These are phyloP conservation scores for Denticeps clupeoides DNA, from an alignment of 2,797 vertebrate species.

Conservation along the genomic window DNA sequence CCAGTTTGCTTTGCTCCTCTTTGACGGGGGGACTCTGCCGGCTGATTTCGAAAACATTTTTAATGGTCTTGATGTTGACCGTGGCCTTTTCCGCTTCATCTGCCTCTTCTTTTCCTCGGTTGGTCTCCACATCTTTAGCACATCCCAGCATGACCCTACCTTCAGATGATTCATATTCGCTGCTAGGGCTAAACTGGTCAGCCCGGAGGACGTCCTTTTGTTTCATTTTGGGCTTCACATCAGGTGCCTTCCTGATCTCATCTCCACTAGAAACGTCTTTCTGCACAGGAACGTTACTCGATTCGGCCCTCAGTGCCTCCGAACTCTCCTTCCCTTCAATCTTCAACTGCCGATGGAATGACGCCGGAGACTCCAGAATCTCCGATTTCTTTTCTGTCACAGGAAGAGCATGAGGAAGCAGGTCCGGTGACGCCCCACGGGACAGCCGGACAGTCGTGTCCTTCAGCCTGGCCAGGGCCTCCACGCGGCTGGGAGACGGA, in stretches of 20 bases:
- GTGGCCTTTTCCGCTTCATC: slow-evolving; percentile 49
- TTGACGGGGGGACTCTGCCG: slow-evolving; percentile 51
- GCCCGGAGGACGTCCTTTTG: slow-evolving; percentile 46
- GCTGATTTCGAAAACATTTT: slow-evolving; percentile 65
- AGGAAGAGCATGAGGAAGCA: slow-evolving; percentile 40
- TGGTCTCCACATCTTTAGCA: slow-evolving; percentile 36
- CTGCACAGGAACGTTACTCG: no score
- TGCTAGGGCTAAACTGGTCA: slow-evolving; percentile 42
- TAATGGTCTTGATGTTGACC: slow-evolving; percentile 64
- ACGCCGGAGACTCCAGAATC: slow-evolving; percentile 68
- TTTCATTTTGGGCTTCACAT: slow-evolving; percentile 41
- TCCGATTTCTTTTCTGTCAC: slow-evolving; percentile 68
- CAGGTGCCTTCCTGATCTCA: slow-evolving; percentile 20
- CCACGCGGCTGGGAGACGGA: slow-evolving; percentile 51
- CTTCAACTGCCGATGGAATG: slow-evolving; percentile 74
- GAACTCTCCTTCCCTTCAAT: slow-evolving; percentile 46
- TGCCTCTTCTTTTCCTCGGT: slow-evolving; percentile 40
- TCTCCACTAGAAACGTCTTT: no score
- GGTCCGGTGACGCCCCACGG: slow-evolving; percentile 53
- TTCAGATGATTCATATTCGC: slow-evolving; percentile 58
- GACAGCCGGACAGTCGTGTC: slow-evolving; percentile 74
- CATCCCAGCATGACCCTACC: slow-evolving; percentile 36
- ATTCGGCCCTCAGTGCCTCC: slow-evolving; percentile 17
- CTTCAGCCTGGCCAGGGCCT: slow-evolving; percentile 73
- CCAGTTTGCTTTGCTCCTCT: slow-evolving; percentile 50